These are phyloP conservation scores for Heliothis peltigera DNA, from an alignment of 2,888 invertebrate species.

Conservation along the genomic window DNA sequence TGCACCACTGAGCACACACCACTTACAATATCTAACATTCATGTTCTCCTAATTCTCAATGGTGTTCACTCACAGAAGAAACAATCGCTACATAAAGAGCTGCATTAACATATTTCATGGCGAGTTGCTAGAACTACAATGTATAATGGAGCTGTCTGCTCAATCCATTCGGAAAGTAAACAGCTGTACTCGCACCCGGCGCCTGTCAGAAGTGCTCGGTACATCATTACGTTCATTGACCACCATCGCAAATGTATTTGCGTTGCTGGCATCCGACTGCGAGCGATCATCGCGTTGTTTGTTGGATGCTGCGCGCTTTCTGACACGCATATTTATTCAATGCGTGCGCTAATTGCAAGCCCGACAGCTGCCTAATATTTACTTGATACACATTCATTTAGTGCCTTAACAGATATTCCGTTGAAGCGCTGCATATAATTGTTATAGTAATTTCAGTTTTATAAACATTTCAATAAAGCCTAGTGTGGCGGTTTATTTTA, in stretches of 20 bases:
- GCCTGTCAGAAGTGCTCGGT: conserved; percentile 16
- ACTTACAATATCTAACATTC: conserved; percentile 8
- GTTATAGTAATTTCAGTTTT: neutral
- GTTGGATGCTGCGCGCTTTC: conserved; percentile 20
- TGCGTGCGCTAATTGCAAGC: conserved; percentile 29
- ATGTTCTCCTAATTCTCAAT: neutral
- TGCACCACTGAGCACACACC: neutral
- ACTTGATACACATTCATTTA: neutral
- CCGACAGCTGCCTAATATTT: conserved; percentile 15
- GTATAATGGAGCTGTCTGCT: neutral
- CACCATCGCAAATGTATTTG: conserved; percentile 47
- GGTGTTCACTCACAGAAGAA: conserved; percentile 1
- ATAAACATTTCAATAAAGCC: neutral
- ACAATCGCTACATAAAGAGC: conserved; percentile 1
- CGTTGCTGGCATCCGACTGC: conserved; percentile 26
- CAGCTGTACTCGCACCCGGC: conserved; percentile 6
- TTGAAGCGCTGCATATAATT: neutral
- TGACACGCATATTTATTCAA: conserved; percentile 27
- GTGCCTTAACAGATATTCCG: conserved; percentile 3
- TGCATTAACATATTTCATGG: neutral
- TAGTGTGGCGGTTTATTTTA: neutral
- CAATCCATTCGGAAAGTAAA: conserved; percentile 7
- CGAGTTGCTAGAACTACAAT: neutral
- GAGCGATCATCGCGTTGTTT: conserved; percentile 57
- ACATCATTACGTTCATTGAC: conserved; percentile 42